Percentiles rank a stretch among this genome's conserved stretches.
Evolutionary conservation across 2,888 invertebrate genomes (phyloP).

Genomic region (Sesia apiformis): DNA sequence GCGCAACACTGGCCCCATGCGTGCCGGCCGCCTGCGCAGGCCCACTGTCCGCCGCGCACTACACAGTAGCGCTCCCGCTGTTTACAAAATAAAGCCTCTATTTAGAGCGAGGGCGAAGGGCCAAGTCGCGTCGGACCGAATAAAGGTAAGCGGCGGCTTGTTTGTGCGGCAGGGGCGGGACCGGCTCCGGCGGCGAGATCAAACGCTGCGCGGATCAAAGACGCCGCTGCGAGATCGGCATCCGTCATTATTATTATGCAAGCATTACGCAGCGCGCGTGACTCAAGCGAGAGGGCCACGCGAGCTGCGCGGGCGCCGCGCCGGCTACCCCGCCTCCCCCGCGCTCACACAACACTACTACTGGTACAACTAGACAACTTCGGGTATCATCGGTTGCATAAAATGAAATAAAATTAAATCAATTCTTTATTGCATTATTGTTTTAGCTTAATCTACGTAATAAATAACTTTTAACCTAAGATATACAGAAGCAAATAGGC

Average conservation of each 20-base stretch:
- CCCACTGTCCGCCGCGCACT: constrained; percentile 24
- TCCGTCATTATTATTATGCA: constrained; percentile 76
- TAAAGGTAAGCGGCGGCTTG: constrained; percentile 65
- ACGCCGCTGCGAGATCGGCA: constrained; percentile 74
- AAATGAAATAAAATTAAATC: too few relatives aligned
- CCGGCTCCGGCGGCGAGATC: constrained; percentile 70
- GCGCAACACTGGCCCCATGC: constrained; percentile 32
- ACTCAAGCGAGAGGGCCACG: constrained; percentile 72
- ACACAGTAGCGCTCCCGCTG: constrained; percentile 64
- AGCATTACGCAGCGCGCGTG: constrained; percentile 74
- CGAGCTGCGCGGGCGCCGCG: constrained; percentile 65
- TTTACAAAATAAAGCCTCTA: constrained; percentile 72
- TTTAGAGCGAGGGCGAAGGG: constrained; percentile 71
- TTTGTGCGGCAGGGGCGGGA: constrained; percentile 26
- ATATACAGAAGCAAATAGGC: too few relatives aligned
- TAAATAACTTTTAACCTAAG: too few relatives aligned
- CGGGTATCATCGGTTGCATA: too few relatives aligned
- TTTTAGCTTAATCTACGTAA: too few relatives aligned
- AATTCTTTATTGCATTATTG: too few relatives aligned
- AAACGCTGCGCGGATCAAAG: constrained; percentile 71
- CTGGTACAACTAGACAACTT: too few relatives aligned
- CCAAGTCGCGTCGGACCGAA: constrained; percentile 66
- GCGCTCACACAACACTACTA: constrained; percentile 18
- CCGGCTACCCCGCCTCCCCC: constrained; percentile 26
- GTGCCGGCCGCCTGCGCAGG: constrained; percentile 8